These are phyloP conservation scores for Cotesia glomerata DNA, from an alignment of 1,140 invertebrate genomes.

Conservation along the genomic window DNA sequence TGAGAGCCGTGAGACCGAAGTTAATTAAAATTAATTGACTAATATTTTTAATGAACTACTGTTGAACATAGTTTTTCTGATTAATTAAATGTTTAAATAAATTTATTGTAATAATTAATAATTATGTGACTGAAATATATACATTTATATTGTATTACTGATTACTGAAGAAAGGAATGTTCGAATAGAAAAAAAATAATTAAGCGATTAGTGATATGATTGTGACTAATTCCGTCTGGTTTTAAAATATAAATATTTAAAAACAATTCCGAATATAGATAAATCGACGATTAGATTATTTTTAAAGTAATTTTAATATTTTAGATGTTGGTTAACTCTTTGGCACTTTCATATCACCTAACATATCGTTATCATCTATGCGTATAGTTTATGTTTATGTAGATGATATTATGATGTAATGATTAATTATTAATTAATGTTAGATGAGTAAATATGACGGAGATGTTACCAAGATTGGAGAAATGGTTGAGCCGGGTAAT, in stretches of 20 bases:
- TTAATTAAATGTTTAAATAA: too few relatives aligned
- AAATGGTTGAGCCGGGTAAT: too few relatives aligned
- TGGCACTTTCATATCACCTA: constrained; percentile 28
- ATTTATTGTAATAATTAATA: too few relatives aligned
- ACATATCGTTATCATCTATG: constrained; percentile 35
- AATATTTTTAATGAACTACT: too few relatives aligned
- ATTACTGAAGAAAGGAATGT: neutral
- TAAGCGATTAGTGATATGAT: neutral
- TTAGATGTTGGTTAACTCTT: constrained; percentile 17
- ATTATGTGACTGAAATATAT: neutral
- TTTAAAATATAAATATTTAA: neutral
- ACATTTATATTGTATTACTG: neutral
- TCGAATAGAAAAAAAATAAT: neutral
- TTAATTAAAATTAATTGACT: too few relatives aligned
- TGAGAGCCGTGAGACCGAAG: too few relatives aligned
- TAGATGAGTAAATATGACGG: neutral
- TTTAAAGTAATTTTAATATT: neutral
- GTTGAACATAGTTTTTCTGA: too few relatives aligned
- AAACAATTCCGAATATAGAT: neutral
- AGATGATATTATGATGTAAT: neutral
- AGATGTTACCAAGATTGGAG: too few relatives aligned
- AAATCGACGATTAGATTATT: constrained; percentile 24
- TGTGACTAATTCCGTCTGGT: neutral
- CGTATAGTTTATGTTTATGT: neutral
- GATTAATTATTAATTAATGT: too few relatives aligned